Evolutionary conservation across 1,140 invertebrate species (phyloP), one percentile per base, ranked within the genome.

Genomic region (Lucilia sericata): DNA sequence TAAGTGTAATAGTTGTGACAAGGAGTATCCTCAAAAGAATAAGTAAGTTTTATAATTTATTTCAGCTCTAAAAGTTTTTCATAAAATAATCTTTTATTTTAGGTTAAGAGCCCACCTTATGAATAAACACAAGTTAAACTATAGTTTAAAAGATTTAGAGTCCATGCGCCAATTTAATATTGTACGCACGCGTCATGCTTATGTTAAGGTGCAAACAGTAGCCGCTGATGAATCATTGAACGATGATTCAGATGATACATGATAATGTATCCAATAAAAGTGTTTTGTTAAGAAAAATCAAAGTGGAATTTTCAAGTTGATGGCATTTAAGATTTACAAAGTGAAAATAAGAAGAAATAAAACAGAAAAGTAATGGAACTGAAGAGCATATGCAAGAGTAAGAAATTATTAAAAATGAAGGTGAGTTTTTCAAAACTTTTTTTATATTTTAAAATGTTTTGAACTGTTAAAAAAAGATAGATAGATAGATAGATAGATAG

Each of bases 1-100:
- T 19, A 84, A 87, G 65, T 88, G 88, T 65, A 55, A 65, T 7
- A 74, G 86, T 75, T 88, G 88, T n/a, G 83, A 86, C 1, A 74
- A 85, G 34, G 86, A 85, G n/a, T 88, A 86, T 65, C 84, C 87
- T 21, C 86, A 86, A 4, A 86, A 88, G 21, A 81, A 83, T 36
- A 88, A 87, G 88, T 88, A 19, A 51, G 86, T 87, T 51, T n/a
- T 65, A 30, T 30, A 30, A 30, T 30, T 30, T 30, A 30, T 30
- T 30, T 30, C 1, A 30, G 25, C 25, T 30, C 25, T 30, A 2
- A 17, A 19, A 65, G 34, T 25, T 55, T 21, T 55, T 7, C 0
- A 25, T 17, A 19, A 34, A 10, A 9, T 10, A 21, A 82, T 21
- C 14, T 60, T 65, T 2, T 34, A 19, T 84, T 88, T 36, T 30